Base-by-base conservation (phyloP, 2,113 vertebrate genomes). In the Anseranas semipalmata region DNA sequence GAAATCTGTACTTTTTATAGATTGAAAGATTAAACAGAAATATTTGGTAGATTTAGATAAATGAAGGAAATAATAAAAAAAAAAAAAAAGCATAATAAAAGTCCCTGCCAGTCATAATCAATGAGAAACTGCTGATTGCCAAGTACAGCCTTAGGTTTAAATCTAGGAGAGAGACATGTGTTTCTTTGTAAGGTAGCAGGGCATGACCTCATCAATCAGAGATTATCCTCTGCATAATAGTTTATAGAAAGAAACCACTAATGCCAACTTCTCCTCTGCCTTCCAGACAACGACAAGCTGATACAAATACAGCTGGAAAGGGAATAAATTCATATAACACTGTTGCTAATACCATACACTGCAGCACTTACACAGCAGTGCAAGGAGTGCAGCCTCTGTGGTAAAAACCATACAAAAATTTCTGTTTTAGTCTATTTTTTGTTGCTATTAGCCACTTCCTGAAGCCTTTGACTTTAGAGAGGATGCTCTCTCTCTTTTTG, bases 151-250 rank as follows among this genome's bases (percentile, higher is more conserved):
- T 93, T 81, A 82, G 90, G 60, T 93, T 93, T 94, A 91, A 93
- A 83, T 77, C 83, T 35, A 77, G 89, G 86, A 78, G 89, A 83
- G 46, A 89, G 53, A 86, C 76, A 89, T 85, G 78, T 96, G 80
- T 68, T 96, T 96, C 93, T 96, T 95, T 96, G 93, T 95, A 91
- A 94, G 81, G 94, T 85, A 76, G 78, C 8, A 9, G 88, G 85
- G 46, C 96, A 95, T 0, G 72, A 96, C 97, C 97, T 97, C 87
- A 96, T 97, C 96, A 93, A 67, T 96, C 95, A 93, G 84, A 96
- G 96, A 96, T 95, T 96, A 94, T 95, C 94, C 89, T 96, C 85
- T 90, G 91, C 91, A 96, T 96, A 97, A 97, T 81, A 60, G 83
- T 78, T 95, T 89, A 60, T 74, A 95, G 95, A 86, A 95, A 95